Conservation (phyloP, 2,113 vertebrate species). For the Dolichotis patagonum region DNA sequence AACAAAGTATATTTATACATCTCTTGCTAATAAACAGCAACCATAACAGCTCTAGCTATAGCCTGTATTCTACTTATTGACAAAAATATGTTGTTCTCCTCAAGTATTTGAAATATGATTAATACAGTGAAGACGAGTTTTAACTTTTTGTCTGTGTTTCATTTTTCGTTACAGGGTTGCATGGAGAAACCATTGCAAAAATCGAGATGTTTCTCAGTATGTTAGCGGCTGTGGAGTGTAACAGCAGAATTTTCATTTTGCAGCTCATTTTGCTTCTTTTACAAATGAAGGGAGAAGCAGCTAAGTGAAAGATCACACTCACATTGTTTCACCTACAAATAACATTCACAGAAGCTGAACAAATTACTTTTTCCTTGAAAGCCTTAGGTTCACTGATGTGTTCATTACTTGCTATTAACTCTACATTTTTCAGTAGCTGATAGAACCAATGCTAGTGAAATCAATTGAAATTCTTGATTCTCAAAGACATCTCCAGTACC, state of each 20-base stretch:
- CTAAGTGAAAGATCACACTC: not conserved
- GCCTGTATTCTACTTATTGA: not conserved
- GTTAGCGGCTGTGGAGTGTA: slow-evolving; percentile 54
- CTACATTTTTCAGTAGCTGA: not conserved
- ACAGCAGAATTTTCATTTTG: not conserved
- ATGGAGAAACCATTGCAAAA: slow-evolving; percentile 66
- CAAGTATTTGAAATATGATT: not conserved
- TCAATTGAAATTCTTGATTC: not conserved
- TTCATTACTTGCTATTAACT: not conserved
- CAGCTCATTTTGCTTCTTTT: slow-evolving; percentile 11
- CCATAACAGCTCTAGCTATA: not conserved
- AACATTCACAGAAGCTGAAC: not conserved
- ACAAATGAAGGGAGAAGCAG: not conserved
- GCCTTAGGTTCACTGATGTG: not conserved
- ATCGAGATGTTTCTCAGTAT: slow-evolving; percentile 40
- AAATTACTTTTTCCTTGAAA: not conserved
- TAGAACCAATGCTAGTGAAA: not conserved
- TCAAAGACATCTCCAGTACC: not conserved
- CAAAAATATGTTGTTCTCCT: not conserved
- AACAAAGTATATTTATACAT: not conserved
- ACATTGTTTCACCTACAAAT: not conserved
- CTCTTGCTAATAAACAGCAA: not conserved
- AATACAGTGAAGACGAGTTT: not conserved
- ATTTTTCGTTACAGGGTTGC: slow-evolving; percentile 61
- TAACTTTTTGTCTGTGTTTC: not conserved